Base-by-base conservation (phyloP, 2,888 invertebrate species). In the Eilema depressum region DNA sequence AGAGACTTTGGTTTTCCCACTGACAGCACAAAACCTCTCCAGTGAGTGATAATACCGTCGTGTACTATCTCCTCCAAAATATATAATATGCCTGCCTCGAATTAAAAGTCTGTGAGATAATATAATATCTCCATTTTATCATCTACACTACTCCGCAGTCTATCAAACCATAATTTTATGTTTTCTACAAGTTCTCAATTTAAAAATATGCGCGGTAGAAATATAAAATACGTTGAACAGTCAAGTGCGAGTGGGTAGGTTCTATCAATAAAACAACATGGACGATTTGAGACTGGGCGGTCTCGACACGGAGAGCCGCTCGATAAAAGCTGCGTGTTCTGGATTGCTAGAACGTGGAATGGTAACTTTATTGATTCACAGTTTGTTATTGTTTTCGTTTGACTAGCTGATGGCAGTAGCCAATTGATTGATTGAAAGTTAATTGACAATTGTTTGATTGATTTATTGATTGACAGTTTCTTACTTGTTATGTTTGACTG, bases 181-280 rank as follows among this genome's bases (percentile, higher is more conserved):
- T 41, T 17, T 41, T 20, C n/a, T 8, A 47, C 17, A 47, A 47
- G n/a, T 8, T n/a, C 12, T 53, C n/a, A 53, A 53, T 53, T 47
- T 7, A 20, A 53, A 69, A 73, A 60, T 74, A 74, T 67, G 64
- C 56, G 68, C 63, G 20, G 62, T 63, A 37, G 53, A 71, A 47
- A 71, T 41, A 71, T 68, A 70, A 72, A 67, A 72, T 69, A 73
- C 65, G 60, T 69, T 47, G 25, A 68, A 47, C 23, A 64, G 71
- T 65, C 70, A 75, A 74, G 74, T 75, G 63, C 66, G 56, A 47
- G 23, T 62, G 68, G 76, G 71, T 73, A 70, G 68, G 61, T 73
- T 75, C 74, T 83, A 85, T 85, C 83, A 85, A 87, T 88, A 87
- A 86, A 88, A 86, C 82, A 87, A 83, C 84, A 83, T 77, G 86